Percentiles rank a stretch among this genome's conserved stretches.
These are phyloP conservation scores for Decapterus maruadsi DNA, from an alignment of 2,797 vertebrate genomes.

Conservation along the genomic window DNA sequence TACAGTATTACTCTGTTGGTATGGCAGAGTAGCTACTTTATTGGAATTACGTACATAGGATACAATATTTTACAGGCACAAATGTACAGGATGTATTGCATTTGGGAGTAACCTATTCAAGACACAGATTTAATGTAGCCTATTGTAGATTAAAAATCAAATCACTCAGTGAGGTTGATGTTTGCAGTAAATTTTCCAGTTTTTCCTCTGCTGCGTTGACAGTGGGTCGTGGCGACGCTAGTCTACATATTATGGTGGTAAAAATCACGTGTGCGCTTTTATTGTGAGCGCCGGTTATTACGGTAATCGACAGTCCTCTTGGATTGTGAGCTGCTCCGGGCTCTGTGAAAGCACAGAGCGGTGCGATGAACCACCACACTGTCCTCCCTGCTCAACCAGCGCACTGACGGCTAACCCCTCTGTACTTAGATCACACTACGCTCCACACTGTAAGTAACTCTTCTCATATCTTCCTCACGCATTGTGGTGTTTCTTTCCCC, in stretches of 20 bases:
- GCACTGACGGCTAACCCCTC: neutral
- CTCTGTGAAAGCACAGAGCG: slow-evolving; percentile 60
- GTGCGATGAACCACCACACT: slow-evolving; percentile 50
- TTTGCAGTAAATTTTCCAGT: neutral
- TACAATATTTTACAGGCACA: neutral
- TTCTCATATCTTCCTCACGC: neutral
- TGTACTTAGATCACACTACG: slow-evolving; percentile 25
- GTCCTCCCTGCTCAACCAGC: neutral
- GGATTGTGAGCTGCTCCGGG: slow-evolving; percentile 51
- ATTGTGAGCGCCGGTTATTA: slow-evolving; percentile 51
- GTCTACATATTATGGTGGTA: slow-evolving; percentile 65
- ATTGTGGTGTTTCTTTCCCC: neutral
- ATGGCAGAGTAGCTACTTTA: neutral
- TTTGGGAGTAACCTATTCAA: neutral
- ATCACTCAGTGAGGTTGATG: neutral
- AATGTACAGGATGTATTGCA: too few relatives aligned
- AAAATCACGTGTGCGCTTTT: neutral
- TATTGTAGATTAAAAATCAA: neutral
- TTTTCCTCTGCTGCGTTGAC: neutral
- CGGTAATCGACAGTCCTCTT: slow-evolving; percentile 59
- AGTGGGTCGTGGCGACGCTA: neutral
- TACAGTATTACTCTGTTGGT: neutral
- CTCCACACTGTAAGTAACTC: slow-evolving; percentile 58
- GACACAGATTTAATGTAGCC: neutral
- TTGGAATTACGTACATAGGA: neutral